Percentiles rank a stretch among this genome's conserved stretches.
Evolutionary conservation across 2,113 vertebrate species (phyloP).

Genomic region (Dermatemys mawii): DNA sequence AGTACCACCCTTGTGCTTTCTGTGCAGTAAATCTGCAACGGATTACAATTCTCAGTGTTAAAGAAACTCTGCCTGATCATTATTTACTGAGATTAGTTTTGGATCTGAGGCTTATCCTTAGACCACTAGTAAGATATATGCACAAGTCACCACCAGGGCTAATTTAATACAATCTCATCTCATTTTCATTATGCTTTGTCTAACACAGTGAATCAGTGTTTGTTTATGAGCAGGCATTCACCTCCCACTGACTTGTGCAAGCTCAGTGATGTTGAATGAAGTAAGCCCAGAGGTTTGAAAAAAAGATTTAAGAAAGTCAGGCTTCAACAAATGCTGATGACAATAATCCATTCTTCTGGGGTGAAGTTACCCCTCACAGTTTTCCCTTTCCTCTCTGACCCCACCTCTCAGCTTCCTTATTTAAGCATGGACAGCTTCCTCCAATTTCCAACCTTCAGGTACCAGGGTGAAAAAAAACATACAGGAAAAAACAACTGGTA

Average conservation of each 20-base stretch:
- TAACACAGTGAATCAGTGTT: conserved; percentile 46
- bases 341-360: background rate
- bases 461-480: background rate
- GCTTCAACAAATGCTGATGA: conserved; percentile 5
- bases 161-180: conserved; percentile 51
- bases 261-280: conserved; percentile 48
- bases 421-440: background rate
- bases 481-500: background rate
- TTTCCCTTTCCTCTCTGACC: background rate
- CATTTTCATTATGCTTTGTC: conserved; percentile 49
- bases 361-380: background rate
- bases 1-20: background rate
- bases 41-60: background rate
- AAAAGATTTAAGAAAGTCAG: background rate
- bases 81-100: conserved; percentile 25
- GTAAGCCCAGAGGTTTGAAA: conserved; percentile 40
- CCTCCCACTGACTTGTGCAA: conserved; percentile 57
- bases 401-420: background rate
- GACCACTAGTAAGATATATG: background rate
- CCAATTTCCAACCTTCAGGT: background rate
- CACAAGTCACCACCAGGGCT: conserved; percentile 17
- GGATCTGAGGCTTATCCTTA: background rate
- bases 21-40: background rate
- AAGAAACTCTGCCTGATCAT: background rate
- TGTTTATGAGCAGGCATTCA: conserved; percentile 58